Evolutionary conservation across 2,113 vertebrate genomes (phyloP), one percentile per base, ranked within the genome.

Genomic region (Romanogobio albipinnatus): DNA sequence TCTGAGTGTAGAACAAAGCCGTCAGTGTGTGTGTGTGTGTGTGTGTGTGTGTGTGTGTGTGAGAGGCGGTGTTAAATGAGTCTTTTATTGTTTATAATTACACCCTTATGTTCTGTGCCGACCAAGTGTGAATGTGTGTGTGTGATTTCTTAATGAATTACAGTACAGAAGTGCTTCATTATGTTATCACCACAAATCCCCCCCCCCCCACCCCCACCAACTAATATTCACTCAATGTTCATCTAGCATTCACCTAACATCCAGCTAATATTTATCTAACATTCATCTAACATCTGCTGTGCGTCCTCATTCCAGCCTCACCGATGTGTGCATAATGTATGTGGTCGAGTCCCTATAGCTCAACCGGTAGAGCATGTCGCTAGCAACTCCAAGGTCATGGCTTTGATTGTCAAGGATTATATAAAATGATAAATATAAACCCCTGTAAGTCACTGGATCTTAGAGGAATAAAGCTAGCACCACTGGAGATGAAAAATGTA

Each of bases 71-170:
- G 58, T 74, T 74, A 59, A 29, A 24, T 68, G 62, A 59, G 84
- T 61, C 26, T 62, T 80, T 81, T 81, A 74, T 81, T 81, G 80
- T 81, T 64, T 49, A 75, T 71, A 86, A 86, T 86, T 78, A 83
- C 81, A 73, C 81, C 51, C 82, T 78, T 84, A 68, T 81, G 82
- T 81, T 79, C n/a, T 33, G 53, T 62, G 29, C 33, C 14, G 59
- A 64, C 11, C 22, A 29, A n/a, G 51, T 64, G 75, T 70, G 45
- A 66, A 36, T 75, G 29, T 61, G 58, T 86, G 64, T 84, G 66
- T 71, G 64, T 33, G 58, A 78, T 86, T 36, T 47, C 17, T 56
- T 86, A 76, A 82, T 82, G 56, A 85, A 61, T 73, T 81, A 73
- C 71, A 51, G 64, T 74, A 47, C 10, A 51, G 66, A 80, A 68